Percentiles rank a stretch among this genome's conserved stretches.
Evolutionary conservation across 1,140 invertebrate species (phyloP).

Genomic region (Drosophila miranda): DNA sequence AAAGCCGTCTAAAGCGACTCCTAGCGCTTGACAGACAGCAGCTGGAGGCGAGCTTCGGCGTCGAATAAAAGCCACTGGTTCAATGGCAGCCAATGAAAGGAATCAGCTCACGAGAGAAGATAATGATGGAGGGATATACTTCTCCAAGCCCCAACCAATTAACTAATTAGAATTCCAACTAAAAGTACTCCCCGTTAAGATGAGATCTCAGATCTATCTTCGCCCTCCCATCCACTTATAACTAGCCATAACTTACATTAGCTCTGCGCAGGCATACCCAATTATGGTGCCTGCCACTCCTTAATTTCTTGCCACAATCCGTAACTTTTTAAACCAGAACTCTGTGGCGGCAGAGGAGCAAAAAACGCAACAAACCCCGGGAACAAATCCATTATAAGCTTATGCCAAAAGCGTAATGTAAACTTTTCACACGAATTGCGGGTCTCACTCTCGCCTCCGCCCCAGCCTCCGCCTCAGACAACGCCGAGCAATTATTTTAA

Average conservation of each 20-base stretch:
- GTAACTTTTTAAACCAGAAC: conserved; percentile 37
- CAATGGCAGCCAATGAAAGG: conserved; percentile 24
- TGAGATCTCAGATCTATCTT: too few species aligned
- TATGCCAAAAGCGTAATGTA: conserved; percentile 72
- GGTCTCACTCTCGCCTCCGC: conserved; percentile 39
- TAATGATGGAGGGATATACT: conserved; percentile 22
- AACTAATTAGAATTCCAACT: conserved; percentile 36
- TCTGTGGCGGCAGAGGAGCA: conserved; percentile 19
- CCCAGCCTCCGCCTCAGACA: conserved; percentile 26
- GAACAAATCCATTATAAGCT: conserved; percentile 78
- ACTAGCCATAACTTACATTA: conserved; percentile 66
- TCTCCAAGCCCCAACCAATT: conserved; percentile 22
- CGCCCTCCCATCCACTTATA: conserved; percentile 34
- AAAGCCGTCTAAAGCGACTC: conserved; percentile 31
- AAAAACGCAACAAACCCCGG: conserved; percentile 52
- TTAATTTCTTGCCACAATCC: conserved; percentile 43
- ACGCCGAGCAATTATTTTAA: conserved; percentile 73
- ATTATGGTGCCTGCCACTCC: conserved; percentile 23
- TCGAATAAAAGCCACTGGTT: conserved; percentile 12
- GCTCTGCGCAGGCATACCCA: conserved; percentile 42
- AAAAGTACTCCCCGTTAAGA: conserved; percentile 9
- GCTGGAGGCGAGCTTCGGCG: conserved; percentile 1
- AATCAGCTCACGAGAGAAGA: background rate
- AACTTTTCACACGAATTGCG: conserved; percentile 76
- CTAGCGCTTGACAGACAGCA: conserved; percentile 23